Conservation (phyloP, 2,888 invertebrate genomes). For the Phania funesta region DNA sequence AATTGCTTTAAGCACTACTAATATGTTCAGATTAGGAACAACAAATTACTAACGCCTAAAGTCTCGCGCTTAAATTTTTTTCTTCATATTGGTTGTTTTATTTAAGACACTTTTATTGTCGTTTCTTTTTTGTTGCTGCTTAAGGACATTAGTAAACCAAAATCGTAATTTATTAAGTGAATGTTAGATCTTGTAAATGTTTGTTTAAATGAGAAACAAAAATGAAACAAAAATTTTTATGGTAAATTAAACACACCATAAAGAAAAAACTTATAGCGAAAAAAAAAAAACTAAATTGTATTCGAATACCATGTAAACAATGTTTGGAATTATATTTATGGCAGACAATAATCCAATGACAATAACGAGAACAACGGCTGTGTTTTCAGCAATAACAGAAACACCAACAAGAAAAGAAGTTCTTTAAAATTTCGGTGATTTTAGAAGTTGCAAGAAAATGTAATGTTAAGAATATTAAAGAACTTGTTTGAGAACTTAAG, state of each 20-base stretch:
- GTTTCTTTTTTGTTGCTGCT: background rate
- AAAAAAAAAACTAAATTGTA: background rate
- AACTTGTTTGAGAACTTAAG: too few species aligned
- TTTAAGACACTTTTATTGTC: background rate
- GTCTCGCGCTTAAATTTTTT: too few species aligned
- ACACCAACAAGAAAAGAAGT: slow-evolving; percentile 10
- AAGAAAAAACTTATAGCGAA: slow-evolving; percentile 1
- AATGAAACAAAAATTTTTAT: slow-evolving; percentile 9
- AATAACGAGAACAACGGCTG: slow-evolving; percentile 24
- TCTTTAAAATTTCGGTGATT: background rate
- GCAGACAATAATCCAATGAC: slow-evolving; percentile 52
- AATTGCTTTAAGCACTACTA: too few species aligned
- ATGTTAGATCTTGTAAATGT: background rate
- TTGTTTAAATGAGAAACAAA: background rate
- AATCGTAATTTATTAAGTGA: background rate
- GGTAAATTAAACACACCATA: slow-evolving; percentile 45
- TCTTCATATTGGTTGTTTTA: too few species aligned
- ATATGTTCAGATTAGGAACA: too few species aligned
- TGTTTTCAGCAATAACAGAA: slow-evolving; percentile 1
- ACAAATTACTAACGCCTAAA: too few species aligned
- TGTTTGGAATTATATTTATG: slow-evolving; percentile 26
- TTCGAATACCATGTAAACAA: slow-evolving; percentile 11
- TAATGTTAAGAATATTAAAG: background rate
- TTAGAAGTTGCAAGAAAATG: too few species aligned
- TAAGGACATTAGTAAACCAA: background rate